Percentiles rank a stretch among this genome's conserved stretches.
These are phyloP conservation scores for Ceratitis capitata DNA, from an alignment of 1,140 invertebrate genomes.

Conservation along the genomic window DNA sequence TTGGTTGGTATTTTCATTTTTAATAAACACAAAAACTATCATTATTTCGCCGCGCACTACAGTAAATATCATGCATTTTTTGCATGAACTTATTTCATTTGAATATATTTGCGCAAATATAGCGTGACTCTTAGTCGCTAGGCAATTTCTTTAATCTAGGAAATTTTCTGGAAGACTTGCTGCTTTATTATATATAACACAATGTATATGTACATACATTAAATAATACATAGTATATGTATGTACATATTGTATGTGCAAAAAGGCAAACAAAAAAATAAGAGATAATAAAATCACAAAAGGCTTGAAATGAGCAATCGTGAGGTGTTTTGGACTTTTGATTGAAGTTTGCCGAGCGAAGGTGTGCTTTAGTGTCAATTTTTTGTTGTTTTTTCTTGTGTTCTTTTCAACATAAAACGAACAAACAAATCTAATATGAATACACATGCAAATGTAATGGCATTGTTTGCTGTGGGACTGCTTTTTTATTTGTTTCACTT, in stretches of 20 bases:
- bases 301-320: not conserved
- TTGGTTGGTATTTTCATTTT: conserved; percentile 19
- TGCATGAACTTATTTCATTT: not conserved
- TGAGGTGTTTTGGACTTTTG: not conserved
- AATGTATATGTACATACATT: too few species aligned
- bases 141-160: not conserved
- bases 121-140: not conserved
- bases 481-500: not conserved
- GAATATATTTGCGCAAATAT: not conserved
- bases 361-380: not conserved
- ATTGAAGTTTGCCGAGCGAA: not conserved
- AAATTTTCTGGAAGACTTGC: not conserved
- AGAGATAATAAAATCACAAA: not conserved
- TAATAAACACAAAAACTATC: conserved; percentile 17
- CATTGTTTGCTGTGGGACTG: not conserved
- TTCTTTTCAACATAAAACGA: not conserved
- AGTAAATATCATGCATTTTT: not conserved
- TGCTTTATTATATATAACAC: not conserved
- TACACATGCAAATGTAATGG: not conserved
- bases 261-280: too few species aligned
- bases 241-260: not conserved
- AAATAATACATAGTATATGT: too few species aligned
- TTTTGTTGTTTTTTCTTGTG: too few species aligned
- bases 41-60: not conserved
- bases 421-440: not conserved